Base-by-base conservation (phyloP, 2,113 vertebrate genomes). In the Holacanthus passer region DNA sequence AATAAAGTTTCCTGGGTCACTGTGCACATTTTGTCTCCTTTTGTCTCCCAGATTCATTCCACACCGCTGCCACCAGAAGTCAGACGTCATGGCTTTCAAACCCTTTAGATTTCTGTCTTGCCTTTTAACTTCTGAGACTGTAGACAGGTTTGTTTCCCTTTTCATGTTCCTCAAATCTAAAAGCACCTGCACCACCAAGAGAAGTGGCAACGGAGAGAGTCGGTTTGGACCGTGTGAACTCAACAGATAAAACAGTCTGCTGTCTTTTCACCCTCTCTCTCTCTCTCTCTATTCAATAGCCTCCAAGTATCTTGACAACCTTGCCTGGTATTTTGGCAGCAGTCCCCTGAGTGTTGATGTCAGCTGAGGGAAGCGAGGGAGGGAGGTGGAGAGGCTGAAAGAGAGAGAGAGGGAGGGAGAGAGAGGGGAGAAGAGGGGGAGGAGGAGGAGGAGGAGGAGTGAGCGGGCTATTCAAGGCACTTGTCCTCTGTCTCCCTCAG, bases 381-480 rank as follows among this genome's bases (percentile, higher is more conserved):
- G 76, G 43, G 53, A 12, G 62, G 45, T 66, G 70, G 84, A 45
- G 65, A 63, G 81, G 60, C 43, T 48, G 70, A 79, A 45, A 64
- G 56, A 79, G 81, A 65, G 74, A 67, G 74, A 27, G 94, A 62
- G 74, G 62, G 73, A 53, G 94, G 58, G 73, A 63, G 94, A 94
- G 92, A 84, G 84, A 84, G 75, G 52, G 88, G 60, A 76, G 88
- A n/a, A 79, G 80, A n/a, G n/a, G 58, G 73, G 65, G 73, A 16
- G 94, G 56, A 66, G 66, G 76, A 79, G 88, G 88, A 55, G 90
- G 90, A 87, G 92, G 88, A 85, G 91, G 92, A 91, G 91, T 91
- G 92, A 89, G 91, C 77, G 89, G 90, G 90, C 94, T 96, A 95
- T 95, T 95, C 94, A 94, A 92, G 83, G 95, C 95, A 95, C 95